phyloP scores from a whole-genome alignment of 2,888 invertebrate genomes.

The Carabus problematicus region DNA sequence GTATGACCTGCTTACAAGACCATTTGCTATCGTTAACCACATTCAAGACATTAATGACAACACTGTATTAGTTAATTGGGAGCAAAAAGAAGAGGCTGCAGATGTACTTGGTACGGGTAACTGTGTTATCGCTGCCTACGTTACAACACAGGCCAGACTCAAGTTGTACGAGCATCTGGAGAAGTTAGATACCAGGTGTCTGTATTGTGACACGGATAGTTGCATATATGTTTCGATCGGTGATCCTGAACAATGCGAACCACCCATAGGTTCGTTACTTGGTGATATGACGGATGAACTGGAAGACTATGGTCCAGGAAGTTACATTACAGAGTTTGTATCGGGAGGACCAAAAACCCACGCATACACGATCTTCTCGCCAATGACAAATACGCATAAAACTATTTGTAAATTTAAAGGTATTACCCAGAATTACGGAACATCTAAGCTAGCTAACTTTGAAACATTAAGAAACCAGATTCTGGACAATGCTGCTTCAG shows the following conservation, averaged over 20 bases:
- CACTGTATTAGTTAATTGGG: conserved; percentile 45
- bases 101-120: conserved; percentile 46
- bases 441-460: conserved; percentile 40
- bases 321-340: conserved; percentile 50
- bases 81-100: conserved; percentile 44
- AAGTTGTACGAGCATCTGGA: conserved; percentile 48
- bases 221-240: conserved; percentile 49
- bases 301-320: conserved; percentile 46
- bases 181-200: conserved; percentile 47
- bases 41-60: conserved; percentile 44
- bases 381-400: conserved; percentile 8
- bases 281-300: conserved; percentile 55
- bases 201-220: conserved; percentile 56
- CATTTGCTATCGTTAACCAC: conserved; percentile 43
- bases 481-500: background rate
- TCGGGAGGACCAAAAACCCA: conserved; percentile 54
- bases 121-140: conserved; percentile 53
- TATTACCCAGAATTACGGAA: conserved; percentile 42
- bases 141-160: conserved; percentile 46
- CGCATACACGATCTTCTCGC: conserved; percentile 47
- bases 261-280: conserved; percentile 49
- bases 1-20: conserved; percentile 43
- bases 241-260: conserved; percentile 42
- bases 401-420: conserved; percentile 46
- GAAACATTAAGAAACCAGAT: conserved; percentile 26